Conservation (phyloP, 2,797 vertebrate genomes). For the Yasuhikotakia modesta region DNA sequence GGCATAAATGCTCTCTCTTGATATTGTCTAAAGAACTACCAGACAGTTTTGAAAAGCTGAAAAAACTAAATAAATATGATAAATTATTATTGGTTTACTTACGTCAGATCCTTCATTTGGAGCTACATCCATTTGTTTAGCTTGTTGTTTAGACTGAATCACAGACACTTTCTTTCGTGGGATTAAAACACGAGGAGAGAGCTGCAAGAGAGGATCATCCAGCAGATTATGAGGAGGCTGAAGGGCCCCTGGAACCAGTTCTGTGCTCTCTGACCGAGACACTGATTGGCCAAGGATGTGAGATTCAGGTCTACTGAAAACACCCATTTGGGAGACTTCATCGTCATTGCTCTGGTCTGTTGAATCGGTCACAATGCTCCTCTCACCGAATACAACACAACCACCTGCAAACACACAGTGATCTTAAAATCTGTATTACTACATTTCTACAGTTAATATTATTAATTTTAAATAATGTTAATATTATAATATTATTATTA, state of each 20-base stretch:
- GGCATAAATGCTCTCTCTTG: background rate
- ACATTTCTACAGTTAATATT: too few relatives aligned
- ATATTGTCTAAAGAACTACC: background rate
- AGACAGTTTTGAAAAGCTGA: background rate
- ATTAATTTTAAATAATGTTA: too few relatives aligned
- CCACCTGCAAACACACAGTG: conserved; percentile 22
- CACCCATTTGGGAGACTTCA: background rate
- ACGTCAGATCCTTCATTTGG: conserved; percentile 59
- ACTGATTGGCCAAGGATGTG: background rate
- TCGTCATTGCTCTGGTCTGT: conserved; percentile 22
- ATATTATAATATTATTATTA: too few relatives aligned
- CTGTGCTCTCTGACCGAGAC: background rate
- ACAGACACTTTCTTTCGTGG: conserved; percentile 63
- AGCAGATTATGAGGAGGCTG: conserved; percentile 39
- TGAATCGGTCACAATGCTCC: conserved; percentile 5
- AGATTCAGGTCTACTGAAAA: background rate
- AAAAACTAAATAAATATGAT: background rate
- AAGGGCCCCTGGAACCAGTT: background rate
- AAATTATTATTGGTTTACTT: conserved; percentile 53
- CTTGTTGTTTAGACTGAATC: conserved; percentile 57
- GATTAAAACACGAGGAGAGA: conserved; percentile 70
- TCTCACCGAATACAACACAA: conserved; percentile 44
- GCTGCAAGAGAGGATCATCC: conserved; percentile 71
- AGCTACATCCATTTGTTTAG: conserved; percentile 1
- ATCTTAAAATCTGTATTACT: too few relatives aligned